These are phyloP conservation scores for Zosterops pallidus DNA, from an alignment of 2,113 vertebrate genomes.

Conservation along the genomic window DNA sequence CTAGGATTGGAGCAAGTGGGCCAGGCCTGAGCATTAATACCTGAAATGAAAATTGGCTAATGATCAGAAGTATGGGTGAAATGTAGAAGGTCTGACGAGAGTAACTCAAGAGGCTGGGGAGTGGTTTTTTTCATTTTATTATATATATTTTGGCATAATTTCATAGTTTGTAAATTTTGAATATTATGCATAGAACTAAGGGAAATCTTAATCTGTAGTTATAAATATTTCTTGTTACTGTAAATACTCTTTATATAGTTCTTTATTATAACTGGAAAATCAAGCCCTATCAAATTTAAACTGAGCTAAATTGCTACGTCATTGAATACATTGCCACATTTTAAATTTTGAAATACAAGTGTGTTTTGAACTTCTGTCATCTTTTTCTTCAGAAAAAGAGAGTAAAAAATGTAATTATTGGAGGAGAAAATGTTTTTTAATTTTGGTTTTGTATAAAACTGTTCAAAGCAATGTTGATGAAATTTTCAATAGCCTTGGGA, in stretches of 20 bases:
- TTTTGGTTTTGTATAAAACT: background rate
- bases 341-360: slow-evolving; percentile 22
- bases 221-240: background rate
- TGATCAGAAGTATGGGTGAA: background rate
- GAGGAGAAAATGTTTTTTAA: background rate
- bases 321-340: slow-evolving; percentile 22
- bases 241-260: background rate
- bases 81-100: background rate
- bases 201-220: background rate
- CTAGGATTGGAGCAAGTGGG: background rate
- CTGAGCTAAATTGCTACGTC: background rate
- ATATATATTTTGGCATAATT: background rate
- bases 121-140: background rate
- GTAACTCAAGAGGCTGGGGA: background rate
- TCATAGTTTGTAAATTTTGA: background rate
- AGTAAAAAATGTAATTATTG: background rate
- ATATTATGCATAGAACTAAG: background rate
- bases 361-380: slow-evolving; percentile 29
- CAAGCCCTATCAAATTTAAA: background rate
- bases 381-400: background rate
- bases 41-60: background rate
- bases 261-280: slow-evolving; percentile 1
- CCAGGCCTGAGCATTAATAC: background rate
- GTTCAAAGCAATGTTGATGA: background rate
- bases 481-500: background rate